Base-by-base conservation (phyloP, 2,888 invertebrate genomes). In the Scaptomyza tumidula region DNA sequence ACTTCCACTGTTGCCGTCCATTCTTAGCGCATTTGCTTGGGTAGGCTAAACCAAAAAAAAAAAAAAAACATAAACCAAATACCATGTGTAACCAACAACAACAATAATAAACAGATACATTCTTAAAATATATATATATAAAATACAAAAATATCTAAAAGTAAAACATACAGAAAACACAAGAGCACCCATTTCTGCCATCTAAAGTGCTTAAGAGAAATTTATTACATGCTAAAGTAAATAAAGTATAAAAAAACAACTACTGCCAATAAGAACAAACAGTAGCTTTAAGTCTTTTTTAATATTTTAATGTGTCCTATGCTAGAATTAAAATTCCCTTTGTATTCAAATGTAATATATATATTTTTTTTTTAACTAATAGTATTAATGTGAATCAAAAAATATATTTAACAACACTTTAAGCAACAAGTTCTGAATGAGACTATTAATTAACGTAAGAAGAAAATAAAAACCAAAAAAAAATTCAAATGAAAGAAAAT, bases 201-300 rank as follows among this genome's bases (percentile, higher is more conserved):
- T 70, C 46, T 48, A 54, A 69, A 52, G 50, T 71, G 77, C 56
- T 49, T 64, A 60, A 56, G 48, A 43, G 50, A 73, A 63, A 59
- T 56, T 64, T 49, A 33, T 45, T 45, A 16, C 13, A 24, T 50
- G 19, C 50, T 37, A 48, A 53, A 31, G 24, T 24, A 24, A 65
- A 52, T n/a, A n/a, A n/a, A n/a, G n/a, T n/a, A n/a, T n/a, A 52
- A 49, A 53, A 45, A 24, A 56, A 24, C 16, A 77, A 80, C 92
- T 91, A 92, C 92, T 91, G 91, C 90, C 91, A 88, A 90, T 88
- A 91, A 90, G 91, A 92, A 91, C 91, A 91, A 91, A 90, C 91
- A 91, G 92, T 91, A 91, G 92, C 90, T 80, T 78, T 88, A 89
- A 87, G 86, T 89, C 81, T 19, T 78, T 73, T 56, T 49, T 55